phyloP scores from a whole-genome alignment of 2,113 vertebrate species.

The Myrmecophaga tridactyla region DNA sequence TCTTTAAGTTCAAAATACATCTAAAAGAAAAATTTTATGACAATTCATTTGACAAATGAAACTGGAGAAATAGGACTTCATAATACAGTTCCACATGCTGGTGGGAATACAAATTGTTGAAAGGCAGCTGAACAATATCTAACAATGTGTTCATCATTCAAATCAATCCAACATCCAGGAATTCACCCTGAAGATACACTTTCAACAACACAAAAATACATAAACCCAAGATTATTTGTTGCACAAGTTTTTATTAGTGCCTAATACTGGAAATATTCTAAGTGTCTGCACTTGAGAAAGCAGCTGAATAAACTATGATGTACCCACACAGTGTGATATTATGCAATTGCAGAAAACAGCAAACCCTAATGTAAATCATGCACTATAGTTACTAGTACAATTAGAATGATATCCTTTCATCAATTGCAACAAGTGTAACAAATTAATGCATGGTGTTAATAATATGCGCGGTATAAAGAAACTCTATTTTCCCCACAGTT shows the following conservation, averaged over 20 bases:
- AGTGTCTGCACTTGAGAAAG: not conserved
- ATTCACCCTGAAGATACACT: not conserved
- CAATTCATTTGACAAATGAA: not conserved
- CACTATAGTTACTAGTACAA: too few relatives aligned
- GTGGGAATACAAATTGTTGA: not conserved
- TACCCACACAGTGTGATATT: not conserved
- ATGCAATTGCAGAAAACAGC: not conserved
- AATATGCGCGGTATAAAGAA: too few relatives aligned
- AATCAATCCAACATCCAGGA: not conserved
- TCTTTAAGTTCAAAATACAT: not conserved
- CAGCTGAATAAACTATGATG: not conserved
- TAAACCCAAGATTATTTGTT: not conserved
- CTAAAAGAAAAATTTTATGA: not conserved
- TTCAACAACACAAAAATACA: not conserved
- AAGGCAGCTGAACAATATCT: not conserved
- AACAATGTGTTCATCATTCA: not conserved
- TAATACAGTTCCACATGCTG: not conserved
- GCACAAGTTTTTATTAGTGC: not conserved
- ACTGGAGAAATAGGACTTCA: not conserved
- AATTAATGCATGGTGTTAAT: too few relatives aligned
- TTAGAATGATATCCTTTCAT: too few relatives aligned
- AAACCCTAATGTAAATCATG: too few relatives aligned
- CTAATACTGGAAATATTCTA: not conserved
- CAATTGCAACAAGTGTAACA: too few relatives aligned
- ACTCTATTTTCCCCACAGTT: too few relatives aligned